phyloP scores from a whole-genome alignment of 2,888 invertebrate genomes.

The Masnerella sp. region DNA sequence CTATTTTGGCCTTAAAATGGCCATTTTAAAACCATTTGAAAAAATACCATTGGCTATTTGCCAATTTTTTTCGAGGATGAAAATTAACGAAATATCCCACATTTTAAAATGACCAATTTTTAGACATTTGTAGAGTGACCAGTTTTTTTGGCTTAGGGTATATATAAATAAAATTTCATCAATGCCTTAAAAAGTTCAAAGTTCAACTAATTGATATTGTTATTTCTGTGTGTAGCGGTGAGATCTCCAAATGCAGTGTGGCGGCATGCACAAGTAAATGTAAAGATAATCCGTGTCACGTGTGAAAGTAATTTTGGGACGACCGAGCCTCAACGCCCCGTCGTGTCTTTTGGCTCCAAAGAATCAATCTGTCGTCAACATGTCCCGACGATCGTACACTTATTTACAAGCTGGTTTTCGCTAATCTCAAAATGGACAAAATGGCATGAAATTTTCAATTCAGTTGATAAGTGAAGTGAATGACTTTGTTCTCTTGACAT shows the following conservation, averaged over 20 bases:
- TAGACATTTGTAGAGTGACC: no score
- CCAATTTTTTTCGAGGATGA: no score
- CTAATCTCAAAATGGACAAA: slow-evolving; percentile 35
- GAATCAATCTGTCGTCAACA: slow-evolving; percentile 42
- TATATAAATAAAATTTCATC: slow-evolving; percentile 3
- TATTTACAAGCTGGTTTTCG: slow-evolving; percentile 20
- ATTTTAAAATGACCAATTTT: no score
- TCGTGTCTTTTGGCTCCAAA: slow-evolving; percentile 45
- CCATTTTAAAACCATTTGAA: no score
- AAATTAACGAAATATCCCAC: no score
- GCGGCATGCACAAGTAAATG: slow-evolving; percentile 27
- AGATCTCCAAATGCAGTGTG: slow-evolving; percentile 18
- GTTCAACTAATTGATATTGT: neutral
- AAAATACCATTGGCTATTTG: no score
- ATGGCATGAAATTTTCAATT: slow-evolving; percentile 52
- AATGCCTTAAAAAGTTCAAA: slow-evolving; percentile 3
- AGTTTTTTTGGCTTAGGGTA: no score
- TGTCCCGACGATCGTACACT: slow-evolving; percentile 15
- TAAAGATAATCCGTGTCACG: slow-evolving; percentile 8
- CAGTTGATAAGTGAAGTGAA: slow-evolving; percentile 13
- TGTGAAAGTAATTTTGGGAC: slow-evolving; percentile 10
- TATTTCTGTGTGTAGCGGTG: no score
- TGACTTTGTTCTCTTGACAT: slow-evolving; percentile 15
- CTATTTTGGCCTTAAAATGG: no score
- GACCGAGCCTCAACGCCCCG: slow-evolving; percentile 22